These are phyloP conservation scores for Phrynocephalus vlangalii DNA, from an alignment of 2,797 vertebrate genomes.

Conservation along the genomic window DNA sequence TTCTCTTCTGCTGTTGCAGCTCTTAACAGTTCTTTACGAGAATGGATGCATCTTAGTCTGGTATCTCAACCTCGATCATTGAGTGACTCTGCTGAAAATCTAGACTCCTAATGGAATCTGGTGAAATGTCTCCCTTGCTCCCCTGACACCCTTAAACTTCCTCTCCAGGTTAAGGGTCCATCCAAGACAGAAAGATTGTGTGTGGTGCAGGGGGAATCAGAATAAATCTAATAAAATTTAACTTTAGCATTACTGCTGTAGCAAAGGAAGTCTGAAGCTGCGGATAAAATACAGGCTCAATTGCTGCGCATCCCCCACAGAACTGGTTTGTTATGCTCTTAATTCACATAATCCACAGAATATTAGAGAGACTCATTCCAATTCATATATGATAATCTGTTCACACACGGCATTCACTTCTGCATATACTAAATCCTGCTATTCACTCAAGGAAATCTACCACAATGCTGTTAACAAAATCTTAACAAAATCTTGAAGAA, in stretches of 20 bases:
- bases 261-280: not conserved
- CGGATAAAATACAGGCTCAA: constrained; percentile 7
- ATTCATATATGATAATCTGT: constrained; percentile 36
- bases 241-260: not conserved
- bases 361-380: constrained; percentile 21
- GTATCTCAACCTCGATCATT: no score
- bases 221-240: constrained; percentile 12
- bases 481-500: constrained; percentile 33
- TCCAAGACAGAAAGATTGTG: not conserved
- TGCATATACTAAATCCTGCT: constrained; percentile 22
- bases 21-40: no score
- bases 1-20: no score
- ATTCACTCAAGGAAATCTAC: constrained; percentile 12
- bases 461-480: constrained; percentile 5
- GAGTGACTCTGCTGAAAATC: no score
- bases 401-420: constrained; percentile 27
- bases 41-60: no score
- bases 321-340: constrained; percentile 19
- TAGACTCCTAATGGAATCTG: no score
- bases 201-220: not conserved
- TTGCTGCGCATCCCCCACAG: constrained; percentile 25
- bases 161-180: no score
- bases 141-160: no score
- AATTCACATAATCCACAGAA: constrained; percentile 35
- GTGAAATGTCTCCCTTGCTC: no score